Conservation (phyloP, 2,888 invertebrate species). For the Fissipunctia ypsillon region DNA sequence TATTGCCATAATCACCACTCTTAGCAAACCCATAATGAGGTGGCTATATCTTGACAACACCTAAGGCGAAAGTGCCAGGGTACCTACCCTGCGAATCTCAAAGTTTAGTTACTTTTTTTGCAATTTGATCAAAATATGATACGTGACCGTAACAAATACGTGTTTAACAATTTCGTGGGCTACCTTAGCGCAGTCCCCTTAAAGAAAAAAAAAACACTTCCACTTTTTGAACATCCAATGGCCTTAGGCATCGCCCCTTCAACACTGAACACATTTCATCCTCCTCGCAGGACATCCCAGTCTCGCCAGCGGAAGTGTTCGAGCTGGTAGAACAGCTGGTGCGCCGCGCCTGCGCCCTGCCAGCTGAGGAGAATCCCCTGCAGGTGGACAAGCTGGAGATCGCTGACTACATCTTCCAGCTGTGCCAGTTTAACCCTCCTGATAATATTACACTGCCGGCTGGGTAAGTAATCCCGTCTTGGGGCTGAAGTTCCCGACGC, state of each 20-base stretch:
- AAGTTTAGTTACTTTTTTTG: too few species aligned
- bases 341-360: constrained; percentile 95
- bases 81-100: too few species aligned
- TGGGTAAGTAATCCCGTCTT: constrained; percentile 88
- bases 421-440: constrained; percentile 97
- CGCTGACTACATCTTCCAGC: constrained; percentile 96
- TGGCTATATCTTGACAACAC: too few species aligned
- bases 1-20: too few species aligned
- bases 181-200: too few species aligned
- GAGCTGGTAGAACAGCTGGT: constrained; percentile 96
- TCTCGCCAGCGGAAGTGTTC: constrained; percentile 95
- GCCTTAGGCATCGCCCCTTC: too few species aligned
- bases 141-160: too few species aligned
- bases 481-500: too few species aligned
- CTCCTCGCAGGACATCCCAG: constrained; percentile 93
- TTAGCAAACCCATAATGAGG: too few species aligned
- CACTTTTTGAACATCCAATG: background rate
- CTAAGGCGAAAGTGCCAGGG: too few species aligned
- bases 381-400: constrained; percentile 95
- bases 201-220: background rate
- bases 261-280: background rate
- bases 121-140: too few species aligned
- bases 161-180: too few species aligned
- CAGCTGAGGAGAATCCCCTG: constrained; percentile 93
- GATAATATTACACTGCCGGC: constrained; percentile 97